phyloP scores from a whole-genome alignment of 2,113 vertebrate genomes.

The Aphyosemion australe region DNA sequence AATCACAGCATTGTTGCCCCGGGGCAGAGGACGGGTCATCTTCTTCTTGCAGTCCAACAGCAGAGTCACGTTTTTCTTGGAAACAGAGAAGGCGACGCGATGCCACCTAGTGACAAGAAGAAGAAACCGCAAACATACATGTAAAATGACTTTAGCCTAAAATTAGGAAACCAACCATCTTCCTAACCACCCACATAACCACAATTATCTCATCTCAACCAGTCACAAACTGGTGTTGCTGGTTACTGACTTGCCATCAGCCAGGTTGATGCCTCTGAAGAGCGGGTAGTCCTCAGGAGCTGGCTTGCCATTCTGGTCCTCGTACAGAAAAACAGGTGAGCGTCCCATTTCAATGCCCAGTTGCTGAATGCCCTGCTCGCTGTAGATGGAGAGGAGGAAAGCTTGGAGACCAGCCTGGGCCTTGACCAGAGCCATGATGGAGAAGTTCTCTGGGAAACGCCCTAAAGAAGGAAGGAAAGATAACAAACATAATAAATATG shows the following conservation, averaged over 20 bases:
- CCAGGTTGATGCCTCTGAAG: conserved; percentile 87
- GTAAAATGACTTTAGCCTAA: conserved; percentile 14
- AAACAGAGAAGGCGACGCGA: conserved; percentile 86
- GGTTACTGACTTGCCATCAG: conserved; percentile 93
- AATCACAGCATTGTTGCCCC: conserved; percentile 80
- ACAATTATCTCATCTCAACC: conserved; percentile 38
- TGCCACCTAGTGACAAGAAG: conserved; percentile 84
- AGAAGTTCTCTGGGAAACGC: conserved; percentile 90
- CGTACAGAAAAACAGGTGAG: conserved; percentile 88
- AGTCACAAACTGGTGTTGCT: conserved; percentile 50
- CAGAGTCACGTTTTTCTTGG: conserved; percentile 87
- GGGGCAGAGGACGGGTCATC: conserved; percentile 81
- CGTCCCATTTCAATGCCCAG: conserved; percentile 87
- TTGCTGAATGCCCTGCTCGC: conserved; percentile 86
- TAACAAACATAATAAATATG: not conserved
- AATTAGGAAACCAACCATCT: not conserved
- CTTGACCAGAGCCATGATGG: conserved; percentile 86
- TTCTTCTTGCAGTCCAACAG: conserved; percentile 89
- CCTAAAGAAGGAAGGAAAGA: conserved; percentile 63
- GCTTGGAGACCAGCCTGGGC: conserved; percentile 84
- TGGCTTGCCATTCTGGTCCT: conserved; percentile 87
- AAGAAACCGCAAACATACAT: conserved; percentile 37
- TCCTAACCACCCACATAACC: conserved; percentile 12
- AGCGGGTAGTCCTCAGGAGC: conserved; percentile 86
- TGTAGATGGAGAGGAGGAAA: conserved; percentile 90